phyloP scores from a whole-genome alignment of 2,797 vertebrate genomes.

The Microchirus variegatus region DNA sequence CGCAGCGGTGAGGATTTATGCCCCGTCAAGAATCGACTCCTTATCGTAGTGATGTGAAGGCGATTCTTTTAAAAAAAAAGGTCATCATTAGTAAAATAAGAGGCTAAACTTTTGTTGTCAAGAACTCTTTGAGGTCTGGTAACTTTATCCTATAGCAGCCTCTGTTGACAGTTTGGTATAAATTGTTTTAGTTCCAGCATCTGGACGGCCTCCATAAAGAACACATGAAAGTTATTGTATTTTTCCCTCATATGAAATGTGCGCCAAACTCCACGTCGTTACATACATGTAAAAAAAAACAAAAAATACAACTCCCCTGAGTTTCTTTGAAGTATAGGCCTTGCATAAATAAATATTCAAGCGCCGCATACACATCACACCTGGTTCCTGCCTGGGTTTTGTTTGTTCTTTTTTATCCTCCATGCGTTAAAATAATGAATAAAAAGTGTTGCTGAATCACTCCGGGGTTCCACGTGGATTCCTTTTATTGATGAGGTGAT shows the following conservation, averaged over 20 bases:
- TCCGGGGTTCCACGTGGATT: neutral
- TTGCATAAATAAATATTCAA: no score
- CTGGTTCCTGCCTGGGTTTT: no score
- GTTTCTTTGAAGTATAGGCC: no score
- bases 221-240: slow-evolving; percentile 69
- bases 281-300: slow-evolving; percentile 1
- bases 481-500: neutral
- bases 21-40: slow-evolving; percentile 28
- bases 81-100: neutral
- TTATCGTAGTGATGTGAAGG: neutral
- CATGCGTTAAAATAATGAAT: slow-evolving; percentile 13
- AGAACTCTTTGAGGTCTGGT: slow-evolving; percentile 39
- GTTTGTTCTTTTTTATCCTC: neutral
- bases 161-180: slow-evolving; percentile 24
- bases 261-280: slow-evolving; percentile 33
- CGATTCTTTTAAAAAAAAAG: neutral
- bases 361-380: neutral
- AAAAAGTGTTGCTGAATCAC: slow-evolving; percentile 7
- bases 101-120: neutral
- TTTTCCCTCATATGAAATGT: slow-evolving; percentile 47
- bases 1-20: slow-evolving; percentile 28
- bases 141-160: slow-evolving; percentile 14
- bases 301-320: slow-evolving; percentile 11
- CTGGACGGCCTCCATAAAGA: slow-evolving; percentile 62
- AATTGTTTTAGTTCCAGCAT: slow-evolving; percentile 38